Percentiles rank a stretch among this genome's conserved stretches.
These are phyloP conservation scores for Nymphicus hollandicus DNA, from an alignment of 2,113 vertebrate genomes.

Conservation along the genomic window DNA sequence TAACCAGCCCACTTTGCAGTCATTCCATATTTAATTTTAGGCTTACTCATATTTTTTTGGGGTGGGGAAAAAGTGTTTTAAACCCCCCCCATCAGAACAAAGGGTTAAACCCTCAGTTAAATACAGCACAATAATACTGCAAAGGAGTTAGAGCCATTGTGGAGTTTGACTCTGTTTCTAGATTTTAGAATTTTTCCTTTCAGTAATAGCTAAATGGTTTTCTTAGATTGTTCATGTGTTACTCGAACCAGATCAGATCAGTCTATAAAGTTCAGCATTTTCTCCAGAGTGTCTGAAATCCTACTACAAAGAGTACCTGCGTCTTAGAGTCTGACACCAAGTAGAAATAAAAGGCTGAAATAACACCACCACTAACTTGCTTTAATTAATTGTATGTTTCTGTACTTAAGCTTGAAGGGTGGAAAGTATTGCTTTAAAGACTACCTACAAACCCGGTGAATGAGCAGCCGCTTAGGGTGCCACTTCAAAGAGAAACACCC, in stretches of 20 bases:
- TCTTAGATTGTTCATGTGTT: background rate
- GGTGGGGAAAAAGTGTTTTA: background rate
- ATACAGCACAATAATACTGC: background rate
- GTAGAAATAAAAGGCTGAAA: slow-evolving; percentile 29
- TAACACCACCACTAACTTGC: background rate
- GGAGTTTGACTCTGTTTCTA: background rate
- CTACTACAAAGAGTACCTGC: background rate
- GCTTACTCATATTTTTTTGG: background rate
- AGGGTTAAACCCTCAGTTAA: background rate
- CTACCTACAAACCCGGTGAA: background rate
- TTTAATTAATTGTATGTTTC: slow-evolving; percentile 39
- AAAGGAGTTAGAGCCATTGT: background rate
- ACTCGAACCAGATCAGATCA: background rate
- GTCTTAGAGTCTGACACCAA: background rate
- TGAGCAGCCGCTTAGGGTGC: slow-evolving; percentile 3
- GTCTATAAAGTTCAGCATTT: background rate
- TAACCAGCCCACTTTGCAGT: background rate
- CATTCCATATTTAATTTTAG: background rate
- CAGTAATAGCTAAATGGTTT: background rate
- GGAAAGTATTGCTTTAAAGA: background rate
- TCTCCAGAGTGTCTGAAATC: background rate
- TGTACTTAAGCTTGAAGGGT: background rate
- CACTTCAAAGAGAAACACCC: slow-evolving; percentile 25
- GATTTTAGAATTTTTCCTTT: background rate
- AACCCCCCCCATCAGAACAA: background rate